Evolutionary conservation across 2,113 vertebrate species (phyloP).

Genomic region (Charina bottae): DNA sequence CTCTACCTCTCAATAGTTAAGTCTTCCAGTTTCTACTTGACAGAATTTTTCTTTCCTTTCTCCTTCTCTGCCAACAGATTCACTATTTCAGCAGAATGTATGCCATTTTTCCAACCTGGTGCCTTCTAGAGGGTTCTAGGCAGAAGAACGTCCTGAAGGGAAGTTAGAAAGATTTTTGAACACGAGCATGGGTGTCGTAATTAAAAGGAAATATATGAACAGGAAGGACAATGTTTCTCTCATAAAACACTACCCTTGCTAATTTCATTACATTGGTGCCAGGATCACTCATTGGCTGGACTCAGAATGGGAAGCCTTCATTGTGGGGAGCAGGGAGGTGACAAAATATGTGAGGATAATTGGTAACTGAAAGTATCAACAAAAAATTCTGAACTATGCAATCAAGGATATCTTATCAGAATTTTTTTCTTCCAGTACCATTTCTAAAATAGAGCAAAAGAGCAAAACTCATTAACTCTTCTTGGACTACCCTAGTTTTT

Average conservation of each 20-base stretch:
- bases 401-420: background rate
- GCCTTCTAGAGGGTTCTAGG: background rate
- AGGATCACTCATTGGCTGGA: background rate
- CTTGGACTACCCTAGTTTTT: background rate
- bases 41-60: background rate
- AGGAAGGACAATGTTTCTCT: background rate
- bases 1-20: too few species aligned
- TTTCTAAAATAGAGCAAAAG: background rate
- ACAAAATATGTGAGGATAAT: too few species aligned
- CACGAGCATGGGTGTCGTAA: background rate
- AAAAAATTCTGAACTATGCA: background rate
- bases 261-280: background rate
- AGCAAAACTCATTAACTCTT: background rate
- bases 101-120: background rate
- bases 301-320: background rate
- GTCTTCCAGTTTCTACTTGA: background rate
- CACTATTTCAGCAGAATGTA: background rate
- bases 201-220: background rate
- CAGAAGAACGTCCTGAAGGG: background rate
- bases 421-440: background rate
- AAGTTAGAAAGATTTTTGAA: background rate
- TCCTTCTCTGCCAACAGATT: background rate
- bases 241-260: background rate
- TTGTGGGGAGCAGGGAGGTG: background rate
- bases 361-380: background rate